These are phyloP conservation scores for Danionella cerebrum DNA, from an alignment of 2,113 vertebrate genomes.

Conservation along the genomic window DNA sequence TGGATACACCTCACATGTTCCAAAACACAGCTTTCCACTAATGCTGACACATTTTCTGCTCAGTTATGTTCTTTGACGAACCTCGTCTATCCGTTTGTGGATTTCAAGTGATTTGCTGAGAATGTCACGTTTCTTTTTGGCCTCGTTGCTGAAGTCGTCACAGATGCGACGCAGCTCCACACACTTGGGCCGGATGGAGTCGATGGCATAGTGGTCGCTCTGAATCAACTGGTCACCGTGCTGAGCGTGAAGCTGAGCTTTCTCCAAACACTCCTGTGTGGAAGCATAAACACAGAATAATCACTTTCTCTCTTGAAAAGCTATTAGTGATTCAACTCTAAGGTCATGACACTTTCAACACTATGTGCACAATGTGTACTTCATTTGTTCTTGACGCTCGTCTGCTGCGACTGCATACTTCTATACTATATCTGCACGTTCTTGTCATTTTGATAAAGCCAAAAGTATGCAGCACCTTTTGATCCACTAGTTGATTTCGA, in stretches of 20 bases:
- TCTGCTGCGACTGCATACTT: neutral
- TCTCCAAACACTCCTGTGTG: slow-evolving; percentile 75
- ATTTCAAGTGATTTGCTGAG: slow-evolving; percentile 82
- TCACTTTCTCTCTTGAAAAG: neutral
- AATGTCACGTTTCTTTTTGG: slow-evolving; percentile 78
- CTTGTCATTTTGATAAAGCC: neutral
- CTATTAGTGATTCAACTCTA: neutral
- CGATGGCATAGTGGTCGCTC: slow-evolving; percentile 84
- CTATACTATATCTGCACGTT: neutral
- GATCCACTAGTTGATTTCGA: neutral
- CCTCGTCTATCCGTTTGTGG: slow-evolving; percentile 81
- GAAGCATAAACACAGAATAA: neutral
- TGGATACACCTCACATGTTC: neutral
- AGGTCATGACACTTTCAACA: no score
- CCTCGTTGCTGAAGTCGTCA: slow-evolving; percentile 85
- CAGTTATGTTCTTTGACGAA: slow-evolving; percentile 36
- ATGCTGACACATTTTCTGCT: neutral
- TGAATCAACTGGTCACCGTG: slow-evolving; percentile 90
- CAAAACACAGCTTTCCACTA: neutral
- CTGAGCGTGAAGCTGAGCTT: slow-evolving; percentile 78
- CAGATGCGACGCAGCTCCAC: slow-evolving; percentile 84
- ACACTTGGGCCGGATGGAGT: slow-evolving; percentile 87
- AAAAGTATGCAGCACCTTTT: neutral
- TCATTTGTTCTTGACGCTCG: neutral
- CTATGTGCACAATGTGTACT: neutral